Conservation (phyloP, 2,888 invertebrate species). For the Lucinisca nassula region DNA sequence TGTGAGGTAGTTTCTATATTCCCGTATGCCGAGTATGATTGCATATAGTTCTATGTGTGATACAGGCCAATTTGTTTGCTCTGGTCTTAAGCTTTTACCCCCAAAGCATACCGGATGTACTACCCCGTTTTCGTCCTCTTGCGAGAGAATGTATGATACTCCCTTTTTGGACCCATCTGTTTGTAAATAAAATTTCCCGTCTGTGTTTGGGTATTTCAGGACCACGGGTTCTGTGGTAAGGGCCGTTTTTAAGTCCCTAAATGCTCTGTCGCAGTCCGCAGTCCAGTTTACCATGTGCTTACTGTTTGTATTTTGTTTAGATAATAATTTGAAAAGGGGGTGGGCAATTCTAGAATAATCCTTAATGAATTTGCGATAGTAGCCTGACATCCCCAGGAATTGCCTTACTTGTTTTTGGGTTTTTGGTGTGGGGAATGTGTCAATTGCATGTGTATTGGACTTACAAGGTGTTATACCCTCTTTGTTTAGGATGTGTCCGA, state of each 20-base stretch:
- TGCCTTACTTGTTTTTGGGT: no score
- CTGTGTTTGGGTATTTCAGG: neutral
- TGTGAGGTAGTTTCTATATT: neutral
- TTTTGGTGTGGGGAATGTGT: no score
- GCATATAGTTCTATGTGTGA: slow-evolving; percentile 10
- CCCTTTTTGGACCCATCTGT: slow-evolving; percentile 1
- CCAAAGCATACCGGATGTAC: slow-evolving; percentile 4
- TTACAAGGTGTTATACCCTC: neutral
- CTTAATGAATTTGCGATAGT: no score
- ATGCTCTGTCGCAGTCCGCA: no score
- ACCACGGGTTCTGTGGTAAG: no score
- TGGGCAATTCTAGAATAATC: no score
- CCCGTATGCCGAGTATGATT: neutral
- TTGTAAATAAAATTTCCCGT: neutral
- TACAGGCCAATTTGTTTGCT: slow-evolving; percentile 6
- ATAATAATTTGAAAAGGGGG: no score
- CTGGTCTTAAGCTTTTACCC: neutral
- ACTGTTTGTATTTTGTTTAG: no score
- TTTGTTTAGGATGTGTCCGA: neutral
- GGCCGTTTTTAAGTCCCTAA: no score
- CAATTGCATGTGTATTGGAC: no score
- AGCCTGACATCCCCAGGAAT: no score
- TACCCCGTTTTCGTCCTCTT: neutral
- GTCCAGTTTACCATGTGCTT: no score
- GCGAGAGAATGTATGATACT: neutral